Evolutionary conservation across 1,140 invertebrate genomes (phyloP), one percentile per base, ranked within the genome.

Genomic region (Pseudomyrmex concolor): DNA sequence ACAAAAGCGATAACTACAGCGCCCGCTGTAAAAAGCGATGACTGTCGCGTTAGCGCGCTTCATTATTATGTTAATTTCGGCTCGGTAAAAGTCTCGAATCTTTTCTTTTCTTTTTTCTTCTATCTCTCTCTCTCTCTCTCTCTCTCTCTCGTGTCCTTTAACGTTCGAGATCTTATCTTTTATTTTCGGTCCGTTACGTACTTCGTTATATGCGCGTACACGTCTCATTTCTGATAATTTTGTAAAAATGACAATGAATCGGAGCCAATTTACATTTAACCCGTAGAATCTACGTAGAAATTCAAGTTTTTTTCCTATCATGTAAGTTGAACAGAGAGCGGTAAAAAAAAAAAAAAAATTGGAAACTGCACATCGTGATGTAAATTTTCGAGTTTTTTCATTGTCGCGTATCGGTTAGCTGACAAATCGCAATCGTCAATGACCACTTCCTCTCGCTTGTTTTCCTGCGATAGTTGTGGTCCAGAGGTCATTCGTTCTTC

Each of bases 21-120:
- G 34, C 34, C 34, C 34, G 34, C 34, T 34, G 34, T 34, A 34
- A 34, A 34, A 78, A 57, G 10, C 54, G n/a, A 60, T 80, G 76
- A 78, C 19, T 78, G 57, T 59, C 48, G 12, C 66, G 66, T 80
- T 60, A 71, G 51, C 64, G 51, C 64, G 34, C 64, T 78, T 78
- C 45, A 19, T 71, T 71, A 80, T 80, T 80, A 80, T 80, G 76
- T n/a, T 80, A 80, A 80, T 80, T 70, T 10, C 43, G 10, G 9
- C 57, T 60, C 25, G 19, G 19, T 34, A 19, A 67, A 70, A 70
- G 66, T 80, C 12, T n/a, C 54, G 34, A 3, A 50, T 48, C 5
- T 5, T 9, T 80, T 45, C 54, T 12, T 12, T 9, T 9, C 12
- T 8, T 22, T 2, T 17, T 7, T 34, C 5, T 34, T 2, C 25